Conservation (phyloP, 2,113 vertebrate genomes). For the Microcebus griseorufus region DNA sequence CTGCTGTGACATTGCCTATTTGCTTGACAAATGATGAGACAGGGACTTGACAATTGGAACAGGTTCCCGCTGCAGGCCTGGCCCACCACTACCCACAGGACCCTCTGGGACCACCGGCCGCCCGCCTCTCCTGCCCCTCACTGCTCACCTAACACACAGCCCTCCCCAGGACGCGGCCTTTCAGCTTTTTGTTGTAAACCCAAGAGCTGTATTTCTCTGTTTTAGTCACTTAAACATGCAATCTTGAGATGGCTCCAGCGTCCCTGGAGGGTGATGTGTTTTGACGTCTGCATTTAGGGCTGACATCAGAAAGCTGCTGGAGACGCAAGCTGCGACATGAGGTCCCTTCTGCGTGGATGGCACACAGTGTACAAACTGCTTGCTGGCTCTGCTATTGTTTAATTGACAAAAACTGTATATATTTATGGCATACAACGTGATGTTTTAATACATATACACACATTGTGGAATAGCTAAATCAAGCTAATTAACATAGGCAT, state of each 20-base stretch:
- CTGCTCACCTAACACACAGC: neutral
- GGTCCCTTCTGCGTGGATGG: neutral
- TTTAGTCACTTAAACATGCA: slow-evolving; percentile 20
- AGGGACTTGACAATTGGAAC: neutral
- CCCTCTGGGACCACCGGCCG: accelerated
- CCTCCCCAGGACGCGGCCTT: neutral
- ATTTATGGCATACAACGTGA: neutral
- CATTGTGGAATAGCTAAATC: neutral
- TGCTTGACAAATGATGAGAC: slow-evolving; percentile 36
- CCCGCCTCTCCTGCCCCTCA: accelerated
- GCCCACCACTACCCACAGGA: neutral
- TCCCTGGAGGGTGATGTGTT: slow-evolving; percentile 7
- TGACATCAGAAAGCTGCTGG: slow-evolving; percentile 16
- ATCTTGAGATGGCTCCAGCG: neutral
- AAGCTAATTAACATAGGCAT: neutral
- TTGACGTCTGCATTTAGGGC: slow-evolving; percentile 46
- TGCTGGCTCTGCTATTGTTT: neutral
- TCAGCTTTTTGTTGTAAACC: neutral
- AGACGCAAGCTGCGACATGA: neutral
- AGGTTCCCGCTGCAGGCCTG: neutral
- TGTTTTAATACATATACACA: neutral
- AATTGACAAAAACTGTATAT: neutral
- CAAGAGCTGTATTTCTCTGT: neutral
- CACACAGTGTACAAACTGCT: neutral
- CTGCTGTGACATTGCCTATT: neutral